Evolutionary conservation across 2,888 invertebrate species (phyloP).

Genomic region (Tipula helvola): DNA sequence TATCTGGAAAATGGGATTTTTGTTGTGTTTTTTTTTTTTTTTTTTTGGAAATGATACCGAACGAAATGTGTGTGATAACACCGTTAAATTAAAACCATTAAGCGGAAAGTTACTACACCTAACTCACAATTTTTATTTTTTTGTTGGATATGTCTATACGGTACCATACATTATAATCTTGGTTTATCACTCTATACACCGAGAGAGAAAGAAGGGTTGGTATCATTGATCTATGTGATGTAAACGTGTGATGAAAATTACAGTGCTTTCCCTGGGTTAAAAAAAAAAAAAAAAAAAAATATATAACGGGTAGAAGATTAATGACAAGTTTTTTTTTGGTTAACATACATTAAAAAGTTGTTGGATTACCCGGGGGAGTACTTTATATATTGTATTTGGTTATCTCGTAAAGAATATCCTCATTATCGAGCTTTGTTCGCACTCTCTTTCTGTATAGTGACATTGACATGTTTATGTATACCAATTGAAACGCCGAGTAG

Average conservation of each 20-base stretch:
- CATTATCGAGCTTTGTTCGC: not conserved
- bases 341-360: not conserved
- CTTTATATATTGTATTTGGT: not conserved
- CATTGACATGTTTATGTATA: not conserved
- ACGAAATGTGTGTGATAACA: not conserved
- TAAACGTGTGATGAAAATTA: not conserved
- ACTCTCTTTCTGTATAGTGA: not conserved
- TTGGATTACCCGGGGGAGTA: not conserved
- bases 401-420: not conserved
- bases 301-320: not conserved
- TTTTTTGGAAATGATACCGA: not conserved
- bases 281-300: not conserved
- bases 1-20: not conserved
- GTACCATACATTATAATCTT: not conserved
- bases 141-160: not conserved
- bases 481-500: no score
- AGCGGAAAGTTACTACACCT: not conserved
- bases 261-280: not conserved
- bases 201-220: not conserved
- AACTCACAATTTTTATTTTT: not conserved
- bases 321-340: not conserved
- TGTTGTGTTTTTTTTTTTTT: no score
- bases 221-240: not conserved
- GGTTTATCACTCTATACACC: not conserved
- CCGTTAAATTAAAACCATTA: slow-evolving; percentile 4